These are phyloP conservation scores for Vanessa atalanta DNA, from an alignment of 1,140 invertebrate genomes.

Conservation along the genomic window DNA sequence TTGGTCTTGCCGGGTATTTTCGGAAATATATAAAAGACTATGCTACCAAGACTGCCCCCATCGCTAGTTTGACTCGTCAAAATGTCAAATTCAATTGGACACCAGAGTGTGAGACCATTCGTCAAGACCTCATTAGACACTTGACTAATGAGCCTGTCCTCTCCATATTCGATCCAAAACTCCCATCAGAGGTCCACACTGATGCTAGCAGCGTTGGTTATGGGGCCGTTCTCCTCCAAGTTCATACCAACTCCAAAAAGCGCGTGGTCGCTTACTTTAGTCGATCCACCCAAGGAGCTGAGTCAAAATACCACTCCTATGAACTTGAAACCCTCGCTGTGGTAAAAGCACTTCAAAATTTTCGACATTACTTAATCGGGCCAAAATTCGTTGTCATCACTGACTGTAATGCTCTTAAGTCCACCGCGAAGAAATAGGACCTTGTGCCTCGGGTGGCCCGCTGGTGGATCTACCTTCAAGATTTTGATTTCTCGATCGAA, in stretches of 20 bases:
- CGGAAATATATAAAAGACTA: neutral
- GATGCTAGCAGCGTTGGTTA: neutral
- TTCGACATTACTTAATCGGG: neutral
- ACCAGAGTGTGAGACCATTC: no score
- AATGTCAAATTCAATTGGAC: no score
- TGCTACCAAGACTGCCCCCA: slow-evolving; percentile 21
- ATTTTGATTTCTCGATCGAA: neutral
- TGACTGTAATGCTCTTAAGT: neutral
- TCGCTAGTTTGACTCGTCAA: slow-evolving; percentile 4
- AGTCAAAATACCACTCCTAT: neutral
- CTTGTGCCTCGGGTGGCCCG: neutral
- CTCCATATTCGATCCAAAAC: no score
- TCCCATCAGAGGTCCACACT: no score
- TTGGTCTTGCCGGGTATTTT: neutral
- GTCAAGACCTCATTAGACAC: no score
- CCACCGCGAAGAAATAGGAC: slow-evolving; percentile 18
- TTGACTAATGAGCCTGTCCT: no score
- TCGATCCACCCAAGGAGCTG: neutral
- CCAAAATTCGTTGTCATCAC: neutral
- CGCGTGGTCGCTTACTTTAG: neutral
- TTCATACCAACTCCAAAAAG: neutral
- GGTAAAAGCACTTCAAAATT: neutral
- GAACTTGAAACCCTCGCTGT: neutral
- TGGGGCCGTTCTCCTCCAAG: neutral
- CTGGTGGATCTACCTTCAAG: neutral